Conservation (phyloP, 2,888 invertebrate genomes). For the Xiphydria camelus region DNA sequence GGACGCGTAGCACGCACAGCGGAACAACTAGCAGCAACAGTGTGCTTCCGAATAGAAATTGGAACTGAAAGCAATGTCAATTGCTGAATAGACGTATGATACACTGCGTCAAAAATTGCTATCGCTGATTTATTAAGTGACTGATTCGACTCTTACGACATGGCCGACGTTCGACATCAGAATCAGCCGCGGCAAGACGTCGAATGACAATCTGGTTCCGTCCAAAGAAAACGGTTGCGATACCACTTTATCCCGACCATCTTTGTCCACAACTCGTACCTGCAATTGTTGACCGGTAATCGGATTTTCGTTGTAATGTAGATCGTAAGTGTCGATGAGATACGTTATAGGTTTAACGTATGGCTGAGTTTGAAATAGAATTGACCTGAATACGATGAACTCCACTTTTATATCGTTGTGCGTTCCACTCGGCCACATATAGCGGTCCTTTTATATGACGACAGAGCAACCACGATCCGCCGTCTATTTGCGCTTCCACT, state of each 20-base stretch:
- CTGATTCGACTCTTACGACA: constrained; percentile 66
- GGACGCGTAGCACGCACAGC: constrained; percentile 65
- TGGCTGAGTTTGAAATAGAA: not conserved
- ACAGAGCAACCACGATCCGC: constrained; percentile 68
- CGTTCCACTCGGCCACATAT: constrained; percentile 74
- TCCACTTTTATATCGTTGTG: constrained; percentile 67
- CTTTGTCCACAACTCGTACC: constrained; percentile 65
- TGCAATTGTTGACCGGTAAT: no score
- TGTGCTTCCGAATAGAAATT: constrained; percentile 68
- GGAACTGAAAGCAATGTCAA: constrained; percentile 66
- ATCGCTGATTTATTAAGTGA: no score
- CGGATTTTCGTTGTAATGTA: no score
- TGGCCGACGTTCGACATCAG: constrained; percentile 77
- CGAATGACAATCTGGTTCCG: constrained; percentile 69
- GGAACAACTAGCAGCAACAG: constrained; percentile 68
- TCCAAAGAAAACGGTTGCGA: constrained; percentile 81
- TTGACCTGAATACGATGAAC: constrained; percentile 69
- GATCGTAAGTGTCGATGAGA: no score
- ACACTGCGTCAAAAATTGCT: no score
- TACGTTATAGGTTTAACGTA: no score
- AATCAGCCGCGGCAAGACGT: constrained; percentile 69
- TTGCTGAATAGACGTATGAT: no score
- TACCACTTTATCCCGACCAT: constrained; percentile 62
- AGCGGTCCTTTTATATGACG: constrained; percentile 68
- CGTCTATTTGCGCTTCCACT: constrained; percentile 72